phyloP scores from a whole-genome alignment of 2,888 invertebrate genomes.

The Orchestes rusci region DNA sequence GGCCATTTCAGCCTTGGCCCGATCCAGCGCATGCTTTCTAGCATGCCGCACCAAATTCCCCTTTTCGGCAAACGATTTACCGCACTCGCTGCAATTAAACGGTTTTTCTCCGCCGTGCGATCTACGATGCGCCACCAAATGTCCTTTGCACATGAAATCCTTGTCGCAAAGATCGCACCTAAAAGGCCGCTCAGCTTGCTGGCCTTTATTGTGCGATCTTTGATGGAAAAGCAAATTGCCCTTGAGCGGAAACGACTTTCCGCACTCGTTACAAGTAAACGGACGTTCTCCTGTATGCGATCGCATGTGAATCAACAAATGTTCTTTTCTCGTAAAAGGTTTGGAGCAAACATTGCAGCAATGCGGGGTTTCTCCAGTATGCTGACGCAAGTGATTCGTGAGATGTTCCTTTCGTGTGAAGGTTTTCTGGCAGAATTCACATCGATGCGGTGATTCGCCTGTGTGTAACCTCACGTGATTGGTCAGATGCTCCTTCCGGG shows the following conservation, averaged over 20 bases:
- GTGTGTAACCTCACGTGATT: slow-evolving; percentile 67
- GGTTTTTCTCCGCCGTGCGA: slow-evolving; percentile 63
- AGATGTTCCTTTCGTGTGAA: slow-evolving; percentile 86
- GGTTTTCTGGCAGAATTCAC: slow-evolving; percentile 81
- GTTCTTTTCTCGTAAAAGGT: slow-evolving; percentile 71
- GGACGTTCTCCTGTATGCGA: slow-evolving; percentile 76
- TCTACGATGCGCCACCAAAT: slow-evolving; percentile 73
- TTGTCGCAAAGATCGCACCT: slow-evolving; percentile 78
- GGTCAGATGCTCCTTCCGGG: slow-evolving; percentile 78
- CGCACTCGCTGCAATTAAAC: slow-evolving; percentile 63
- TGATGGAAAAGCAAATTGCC: slow-evolving; percentile 78
- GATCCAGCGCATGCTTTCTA: slow-evolving; percentile 51
- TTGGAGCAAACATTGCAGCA: slow-evolving; percentile 74
- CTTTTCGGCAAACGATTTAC: slow-evolving; percentile 72
- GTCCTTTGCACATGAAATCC: slow-evolving; percentile 83
- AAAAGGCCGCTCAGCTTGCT: slow-evolving; percentile 48
- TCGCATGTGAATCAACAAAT: slow-evolving; percentile 69
- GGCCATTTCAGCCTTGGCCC: slow-evolving; percentile 21
- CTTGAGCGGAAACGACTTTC: slow-evolving; percentile 79
- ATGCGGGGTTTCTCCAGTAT: slow-evolving; percentile 71
- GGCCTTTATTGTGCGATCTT: slow-evolving; percentile 73
- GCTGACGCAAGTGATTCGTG: slow-evolving; percentile 86
- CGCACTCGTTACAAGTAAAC: slow-evolving; percentile 77
- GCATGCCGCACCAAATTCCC: slow-evolving; percentile 71
- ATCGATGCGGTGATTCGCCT: slow-evolving; percentile 63